phyloP scores from a whole-genome alignment of 53 echinoderm and acorn worm genomes.

The Glandiceps talaboti region DNA sequence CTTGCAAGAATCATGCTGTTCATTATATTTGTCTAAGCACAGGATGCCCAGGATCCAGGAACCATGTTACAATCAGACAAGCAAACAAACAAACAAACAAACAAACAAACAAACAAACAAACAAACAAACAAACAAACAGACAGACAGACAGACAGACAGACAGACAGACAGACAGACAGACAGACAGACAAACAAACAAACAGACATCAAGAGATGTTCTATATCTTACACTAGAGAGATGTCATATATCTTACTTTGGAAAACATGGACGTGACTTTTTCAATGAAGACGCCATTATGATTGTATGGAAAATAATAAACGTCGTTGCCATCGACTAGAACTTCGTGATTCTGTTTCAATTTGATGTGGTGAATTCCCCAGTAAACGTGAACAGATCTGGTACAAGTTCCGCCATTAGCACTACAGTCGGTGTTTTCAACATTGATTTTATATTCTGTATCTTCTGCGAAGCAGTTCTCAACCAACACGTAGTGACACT shows the following conservation, averaged over 20 bases:
- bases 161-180: too few species aligned
- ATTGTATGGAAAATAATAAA: neutral
- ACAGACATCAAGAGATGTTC: too few species aligned
- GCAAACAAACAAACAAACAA: too few species aligned
- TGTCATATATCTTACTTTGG: constrained; percentile 13
- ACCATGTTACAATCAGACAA: too few species aligned
- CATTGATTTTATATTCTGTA: neutral
- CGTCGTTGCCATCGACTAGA: constrained; percentile 3
- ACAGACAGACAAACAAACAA: too few species aligned
- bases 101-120: too few species aligned
- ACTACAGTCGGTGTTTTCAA: neutral
- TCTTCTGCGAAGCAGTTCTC: constrained; percentile 8
- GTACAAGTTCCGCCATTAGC: neutral
- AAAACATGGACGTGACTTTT: neutral
- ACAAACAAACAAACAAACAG: too few species aligned
- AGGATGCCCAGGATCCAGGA: too few species aligned
- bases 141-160: too few species aligned
- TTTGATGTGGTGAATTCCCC: neutral
- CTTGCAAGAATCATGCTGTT: too few species aligned
- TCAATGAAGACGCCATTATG: neutral
- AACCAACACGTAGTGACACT: neutral
- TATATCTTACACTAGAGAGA: too few species aligned
- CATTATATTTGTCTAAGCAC: too few species aligned
- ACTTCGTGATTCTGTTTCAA: neutral
- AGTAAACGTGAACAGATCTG: neutral